Evolutionary conservation across 1,140 invertebrate genomes (phyloP), one percentile per base, ranked within the genome.

Genomic region (Drosophila triauraria): DNA sequence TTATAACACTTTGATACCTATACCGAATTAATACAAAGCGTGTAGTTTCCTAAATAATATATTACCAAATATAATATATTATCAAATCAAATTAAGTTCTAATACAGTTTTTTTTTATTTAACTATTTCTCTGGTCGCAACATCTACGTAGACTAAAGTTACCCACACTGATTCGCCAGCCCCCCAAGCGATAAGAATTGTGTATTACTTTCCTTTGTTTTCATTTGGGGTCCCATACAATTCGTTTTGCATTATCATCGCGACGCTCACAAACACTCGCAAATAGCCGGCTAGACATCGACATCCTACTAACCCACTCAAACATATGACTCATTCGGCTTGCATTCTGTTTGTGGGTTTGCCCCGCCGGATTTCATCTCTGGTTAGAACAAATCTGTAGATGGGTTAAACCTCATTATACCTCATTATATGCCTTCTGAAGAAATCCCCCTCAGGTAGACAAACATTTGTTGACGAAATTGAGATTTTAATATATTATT

Each of bases 141-240:
- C 20, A 20, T 20, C 20, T 20, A 20, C 20, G 20, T 20, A 20
- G 20, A 20, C 20, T 20, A 20, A 30, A 20, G 17, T 17, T 15
- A 61, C 44, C 35, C 35, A 63, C 27, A 23, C 27, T 6, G 3
- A 42, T 23, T 30, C 4, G 3, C 38, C 13, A 20, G 10, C 30
- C 30, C 7, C 7, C 42, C 2, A 17, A 32, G 32, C 32, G 62
- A 44, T 64, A 64, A 61, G 62, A 64, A 10, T 38, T 53, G 25
- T 59, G 35, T 15, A 23, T 20, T 23, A 10, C 4, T 38, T 68
- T 32, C 15, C 65, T 67, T 68, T 68, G 65, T 68, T 67, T 51
- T 32, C 17, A 5, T 17, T 15, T 15, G 12, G 30, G 42, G 12
- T 25, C 13, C 13, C 43, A 67, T 67, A 67, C 46, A 48, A 40